phyloP scores from a whole-genome alignment of 1,140 invertebrate genomes.

The Trissolcus basalis region DNA sequence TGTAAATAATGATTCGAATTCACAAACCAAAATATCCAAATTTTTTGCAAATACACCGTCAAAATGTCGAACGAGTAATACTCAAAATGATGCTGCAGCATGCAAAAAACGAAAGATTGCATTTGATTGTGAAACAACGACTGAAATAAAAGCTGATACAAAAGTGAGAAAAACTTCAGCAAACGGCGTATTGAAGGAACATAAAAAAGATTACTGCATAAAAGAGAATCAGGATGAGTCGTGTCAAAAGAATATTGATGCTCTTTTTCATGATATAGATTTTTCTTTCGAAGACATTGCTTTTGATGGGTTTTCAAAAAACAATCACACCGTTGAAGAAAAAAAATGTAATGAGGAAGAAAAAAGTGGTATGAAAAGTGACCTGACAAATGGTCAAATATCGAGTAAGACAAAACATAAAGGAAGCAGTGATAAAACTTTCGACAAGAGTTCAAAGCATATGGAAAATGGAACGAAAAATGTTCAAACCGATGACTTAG shows the following conservation, averaged over 20 bases:
- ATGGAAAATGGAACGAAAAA: background rate
- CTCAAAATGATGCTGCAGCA: background rate
- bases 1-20: background rate
- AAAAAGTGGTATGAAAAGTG: background rate
- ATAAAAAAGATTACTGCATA: background rate
- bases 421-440: too few relatives aligned
- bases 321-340: background rate
- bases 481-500: conserved; percentile 10
- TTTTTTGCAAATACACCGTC: background rate
- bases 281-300: background rate
- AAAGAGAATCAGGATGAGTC: background rate
- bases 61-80: background rate
- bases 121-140: background rate
- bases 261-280: conserved; percentile 1
- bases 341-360: background rate
- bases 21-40: background rate
- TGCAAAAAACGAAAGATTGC: conserved; percentile 4
- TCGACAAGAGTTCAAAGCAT: too few relatives aligned
- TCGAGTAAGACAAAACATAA: too few relatives aligned
- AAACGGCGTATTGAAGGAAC: background rate
- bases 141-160: background rate
- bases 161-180: conserved; percentile 9
- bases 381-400: too few relatives aligned
- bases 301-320: background rate
- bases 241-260: conserved; percentile 3